phyloP scores from a whole-genome alignment of 2,888 invertebrate species.

The Coleophora flavipennella region DNA sequence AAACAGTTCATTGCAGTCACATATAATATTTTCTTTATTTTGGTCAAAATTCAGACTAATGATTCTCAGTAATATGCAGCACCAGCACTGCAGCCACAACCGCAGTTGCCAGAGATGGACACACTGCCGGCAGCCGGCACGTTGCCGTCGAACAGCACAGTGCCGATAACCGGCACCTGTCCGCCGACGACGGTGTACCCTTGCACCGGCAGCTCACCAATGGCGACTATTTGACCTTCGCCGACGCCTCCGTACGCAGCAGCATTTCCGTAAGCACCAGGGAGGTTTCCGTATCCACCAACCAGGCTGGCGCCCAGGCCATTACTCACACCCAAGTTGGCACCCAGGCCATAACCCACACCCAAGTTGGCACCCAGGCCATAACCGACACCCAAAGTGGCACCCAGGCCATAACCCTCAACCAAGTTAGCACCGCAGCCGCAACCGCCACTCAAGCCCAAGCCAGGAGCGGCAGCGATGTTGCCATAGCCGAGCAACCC shows the following conservation, averaged over 20 bases:
- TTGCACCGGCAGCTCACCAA: constrained; percentile 19
- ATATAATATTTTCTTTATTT: no score
- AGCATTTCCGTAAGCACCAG: constrained; percentile 15
- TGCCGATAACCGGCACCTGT: constrained; percentile 28
- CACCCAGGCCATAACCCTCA: no score
- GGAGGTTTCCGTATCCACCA: no score
- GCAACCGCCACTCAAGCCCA: background rate
- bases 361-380: background rate
- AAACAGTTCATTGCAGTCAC: no score
- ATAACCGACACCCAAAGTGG: no score
- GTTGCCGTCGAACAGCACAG: constrained; percentile 25
- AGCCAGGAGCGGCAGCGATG: background rate
- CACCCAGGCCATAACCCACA: background rate
- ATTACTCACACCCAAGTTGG: background rate
- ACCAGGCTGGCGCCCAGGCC: constrained; percentile 8
- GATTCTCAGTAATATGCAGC: no score
- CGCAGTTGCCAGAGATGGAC: constrained; percentile 24
- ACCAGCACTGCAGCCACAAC: constrained; percentile 10
- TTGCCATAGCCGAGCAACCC: background rate
- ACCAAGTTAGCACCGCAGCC: no score
- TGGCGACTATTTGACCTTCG: constrained; percentile 17
- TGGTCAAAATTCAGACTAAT: no score
- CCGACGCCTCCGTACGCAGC: constrained; percentile 20
- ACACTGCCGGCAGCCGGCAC: constrained; percentile 26
- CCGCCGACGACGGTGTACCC: constrained; percentile 26